Evolutionary conservation across 2,888 invertebrate species (phyloP).

Genomic region (Petrolisthes cinctipes): DNA sequence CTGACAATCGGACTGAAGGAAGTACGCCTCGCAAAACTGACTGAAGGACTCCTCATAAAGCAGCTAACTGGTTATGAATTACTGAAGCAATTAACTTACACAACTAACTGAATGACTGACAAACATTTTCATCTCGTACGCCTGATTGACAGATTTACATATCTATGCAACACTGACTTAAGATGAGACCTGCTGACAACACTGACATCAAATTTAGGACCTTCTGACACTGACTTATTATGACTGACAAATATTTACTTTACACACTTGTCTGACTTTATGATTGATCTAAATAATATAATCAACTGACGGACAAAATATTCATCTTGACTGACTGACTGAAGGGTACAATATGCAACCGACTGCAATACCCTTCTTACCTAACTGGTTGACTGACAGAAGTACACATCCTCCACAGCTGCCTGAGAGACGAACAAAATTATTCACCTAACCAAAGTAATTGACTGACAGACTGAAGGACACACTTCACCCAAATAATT

Average conservation of each 20-base stretch:
- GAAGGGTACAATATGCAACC: background rate
- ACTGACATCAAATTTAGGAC: background rate
- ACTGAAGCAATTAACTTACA: background rate
- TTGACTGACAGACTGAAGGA: background rate
- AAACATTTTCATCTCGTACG: background rate
- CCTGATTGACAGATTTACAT: background rate
- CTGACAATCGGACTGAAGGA: no score
- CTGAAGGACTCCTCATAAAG: no score
- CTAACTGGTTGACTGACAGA: background rate
- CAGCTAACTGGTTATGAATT: background rate
- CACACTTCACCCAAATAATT: no score
- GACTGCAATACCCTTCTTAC: background rate
- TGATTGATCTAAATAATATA: background rate
- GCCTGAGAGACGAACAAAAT: background rate
- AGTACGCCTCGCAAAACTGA: no score
- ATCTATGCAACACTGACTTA: background rate
- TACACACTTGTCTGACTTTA: background rate
- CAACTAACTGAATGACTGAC: background rate
- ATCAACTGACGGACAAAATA: background rate
- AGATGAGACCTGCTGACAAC: background rate
- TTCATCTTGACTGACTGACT: background rate
- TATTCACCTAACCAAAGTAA: background rate
- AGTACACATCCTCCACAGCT: background rate
- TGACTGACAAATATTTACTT: background rate
- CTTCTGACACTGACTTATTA: background rate